Evolutionary conservation across 2,888 invertebrate genomes (phyloP).

Genomic region (Drosophila koepferae): DNA sequence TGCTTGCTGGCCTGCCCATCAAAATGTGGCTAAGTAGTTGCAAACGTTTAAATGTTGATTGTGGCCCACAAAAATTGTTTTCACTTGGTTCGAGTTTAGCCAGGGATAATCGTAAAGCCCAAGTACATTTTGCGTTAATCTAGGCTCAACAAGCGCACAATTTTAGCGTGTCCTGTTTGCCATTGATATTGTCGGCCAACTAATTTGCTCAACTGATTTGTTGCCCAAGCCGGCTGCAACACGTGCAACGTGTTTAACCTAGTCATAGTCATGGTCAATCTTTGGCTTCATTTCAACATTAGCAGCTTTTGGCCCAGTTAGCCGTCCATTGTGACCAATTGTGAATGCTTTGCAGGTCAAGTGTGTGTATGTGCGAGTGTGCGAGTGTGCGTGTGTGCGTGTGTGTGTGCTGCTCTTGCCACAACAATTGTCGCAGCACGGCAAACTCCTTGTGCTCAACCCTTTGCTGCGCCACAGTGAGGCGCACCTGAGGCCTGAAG

Average conservation of each 20-base stretch:
- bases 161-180: conserved; percentile 18
- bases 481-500: conserved; percentile 61
- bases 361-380: conserved; percentile 25
- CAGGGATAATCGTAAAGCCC: background rate
- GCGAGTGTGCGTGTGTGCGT: background rate
- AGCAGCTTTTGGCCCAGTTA: conserved; percentile 32
- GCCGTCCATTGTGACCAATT: conserved; percentile 56
- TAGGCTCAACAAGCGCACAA: conserved; percentile 11
- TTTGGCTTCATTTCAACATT: conserved; percentile 51
- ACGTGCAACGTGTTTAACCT: background rate
- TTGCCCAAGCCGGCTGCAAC: background rate
- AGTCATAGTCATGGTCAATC: conserved; percentile 16
- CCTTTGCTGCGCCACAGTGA: background rate
- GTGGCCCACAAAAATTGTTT: conserved; percentile 53
- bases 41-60: conserved; percentile 71
- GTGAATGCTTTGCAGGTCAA: conserved; percentile 66
- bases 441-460: conserved; percentile 7
- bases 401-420: conserved; percentile 45
- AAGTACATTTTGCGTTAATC: conserved; percentile 1
- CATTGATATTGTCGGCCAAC: conserved; percentile 4
- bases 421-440: conserved; percentile 54
- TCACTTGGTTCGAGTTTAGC: conserved; percentile 20
- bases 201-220: conserved; percentile 34
- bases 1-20: conserved; percentile 37
- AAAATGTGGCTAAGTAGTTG: conserved; percentile 66